A percentile compares a stretch with the other conserved stretches of the same genome.
Evolutionary conservation across 2,888 invertebrate species (phyloP).

Genomic region (Drosophila anomalata): DNA sequence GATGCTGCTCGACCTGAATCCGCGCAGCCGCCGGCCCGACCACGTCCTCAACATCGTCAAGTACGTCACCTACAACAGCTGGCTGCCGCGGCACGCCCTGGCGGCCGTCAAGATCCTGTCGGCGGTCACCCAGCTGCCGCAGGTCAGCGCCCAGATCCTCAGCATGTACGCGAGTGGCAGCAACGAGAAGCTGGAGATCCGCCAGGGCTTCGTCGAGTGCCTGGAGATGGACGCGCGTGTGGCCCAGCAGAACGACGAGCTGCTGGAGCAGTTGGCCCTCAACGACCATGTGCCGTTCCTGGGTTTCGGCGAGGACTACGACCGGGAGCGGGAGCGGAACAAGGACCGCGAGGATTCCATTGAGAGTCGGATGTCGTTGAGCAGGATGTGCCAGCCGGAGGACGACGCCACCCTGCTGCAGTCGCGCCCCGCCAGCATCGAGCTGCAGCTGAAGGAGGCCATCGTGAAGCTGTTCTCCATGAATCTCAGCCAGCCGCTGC

Average conservation of each 20-base stretch:
- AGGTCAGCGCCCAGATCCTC: constrained; percentile 89
- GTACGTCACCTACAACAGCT: constrained; percentile 88
- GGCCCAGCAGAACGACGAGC: constrained; percentile 12
- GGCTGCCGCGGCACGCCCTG: constrained; percentile 88
- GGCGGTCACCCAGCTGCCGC: constrained; percentile 87
- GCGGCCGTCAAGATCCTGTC: constrained; percentile 89
- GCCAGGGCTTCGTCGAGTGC: constrained; percentile 94
- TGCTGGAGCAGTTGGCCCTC: constrained; percentile 7
- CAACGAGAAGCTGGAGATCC: constrained; percentile 86
- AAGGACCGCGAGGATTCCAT: constrained; percentile 1
- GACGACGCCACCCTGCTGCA: constrained; percentile 17
- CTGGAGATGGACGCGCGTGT: constrained; percentile 86
- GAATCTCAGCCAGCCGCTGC: constrained; percentile 90
- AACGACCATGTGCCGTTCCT: constrained; percentile 29
- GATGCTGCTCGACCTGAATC: constrained; percentile 91
- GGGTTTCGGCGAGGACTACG: constrained; percentile 12
- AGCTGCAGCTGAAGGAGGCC: constrained; percentile 85
- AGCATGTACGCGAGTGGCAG: constrained; percentile 89
- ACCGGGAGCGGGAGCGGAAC: neutral
- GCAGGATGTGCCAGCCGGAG: neutral
- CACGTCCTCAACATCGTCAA: constrained; percentile 91
- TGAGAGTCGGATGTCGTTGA: neutral
- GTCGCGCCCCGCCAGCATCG: constrained; percentile 62
- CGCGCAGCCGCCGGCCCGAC: constrained; percentile 90
- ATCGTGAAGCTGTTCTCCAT: constrained; percentile 91